phyloP scores from a whole-genome alignment of 2,797 vertebrate genomes.

The Tarsius wallacei region DNA sequence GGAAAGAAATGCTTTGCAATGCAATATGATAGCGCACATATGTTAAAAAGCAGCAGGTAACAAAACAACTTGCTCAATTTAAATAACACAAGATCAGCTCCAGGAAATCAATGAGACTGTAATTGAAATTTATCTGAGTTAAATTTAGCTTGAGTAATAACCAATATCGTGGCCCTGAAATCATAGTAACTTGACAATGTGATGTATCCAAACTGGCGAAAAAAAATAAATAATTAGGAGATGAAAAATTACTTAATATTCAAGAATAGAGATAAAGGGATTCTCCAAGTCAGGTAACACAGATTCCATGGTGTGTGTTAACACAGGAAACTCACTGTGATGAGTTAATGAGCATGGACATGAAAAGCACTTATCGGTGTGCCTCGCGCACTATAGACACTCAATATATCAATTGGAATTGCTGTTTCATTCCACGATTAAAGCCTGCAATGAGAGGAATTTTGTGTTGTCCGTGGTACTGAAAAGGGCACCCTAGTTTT shows the following conservation, averaged over 20 bases:
- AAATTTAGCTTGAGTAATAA: slow-evolving; percentile 74
- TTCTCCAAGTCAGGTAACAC: not conserved
- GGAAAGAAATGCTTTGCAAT: not conserved
- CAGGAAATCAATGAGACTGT: not conserved
- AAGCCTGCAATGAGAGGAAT: not conserved
- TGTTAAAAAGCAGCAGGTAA: not conserved
- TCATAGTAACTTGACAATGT: slow-evolving; percentile 77
- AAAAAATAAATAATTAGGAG: slow-evolving; percentile 81
- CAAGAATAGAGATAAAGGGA: slow-evolving; percentile 24
- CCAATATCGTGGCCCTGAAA: slow-evolving; percentile 74
- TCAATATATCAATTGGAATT: not conserved
- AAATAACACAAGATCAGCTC: not conserved
- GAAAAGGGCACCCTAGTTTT: not conserved
- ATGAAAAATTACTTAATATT: slow-evolving; percentile 65
- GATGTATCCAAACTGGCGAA: slow-evolving; percentile 71
- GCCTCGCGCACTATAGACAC: not conserved
- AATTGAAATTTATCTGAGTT: slow-evolving; percentile 63
- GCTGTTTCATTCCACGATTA: not conserved
- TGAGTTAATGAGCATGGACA: accelerated
- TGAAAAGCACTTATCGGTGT: not conserved
- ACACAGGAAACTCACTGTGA: not conserved
- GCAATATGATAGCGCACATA: not conserved
- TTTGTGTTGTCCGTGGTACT: not conserved
- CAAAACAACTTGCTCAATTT: not conserved
- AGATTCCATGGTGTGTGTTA: not conserved